Evolutionary conservation across 2,113 vertebrate genomes (phyloP).

Genomic region (Setophaga coronata): DNA sequence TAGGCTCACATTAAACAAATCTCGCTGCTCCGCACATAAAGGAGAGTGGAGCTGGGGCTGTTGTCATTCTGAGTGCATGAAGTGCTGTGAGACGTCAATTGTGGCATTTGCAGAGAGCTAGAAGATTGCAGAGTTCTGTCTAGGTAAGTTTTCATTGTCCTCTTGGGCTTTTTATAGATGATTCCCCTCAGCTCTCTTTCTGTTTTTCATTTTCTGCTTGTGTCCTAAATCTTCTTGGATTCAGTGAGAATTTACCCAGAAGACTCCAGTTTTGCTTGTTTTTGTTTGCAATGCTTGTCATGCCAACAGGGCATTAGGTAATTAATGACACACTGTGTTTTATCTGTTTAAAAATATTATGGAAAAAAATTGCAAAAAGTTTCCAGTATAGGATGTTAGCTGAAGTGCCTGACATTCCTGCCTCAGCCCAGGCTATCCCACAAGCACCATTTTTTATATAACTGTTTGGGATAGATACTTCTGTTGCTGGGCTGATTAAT

Average conservation of each 20-base stretch:
- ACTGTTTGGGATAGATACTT: background rate
- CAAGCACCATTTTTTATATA: background rate
- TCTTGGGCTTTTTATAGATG: background rate
- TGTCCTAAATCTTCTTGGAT: background rate
- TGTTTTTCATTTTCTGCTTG: background rate
- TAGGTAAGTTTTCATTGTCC: conserved; percentile 14
- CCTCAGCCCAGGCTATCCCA: background rate
- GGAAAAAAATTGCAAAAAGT: background rate
- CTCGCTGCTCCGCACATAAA: background rate
- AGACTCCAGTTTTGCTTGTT: background rate
- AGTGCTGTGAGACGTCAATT: background rate
- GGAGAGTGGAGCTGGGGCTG: background rate
- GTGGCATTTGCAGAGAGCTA: background rate
- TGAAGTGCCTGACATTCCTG: background rate
- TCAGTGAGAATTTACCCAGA: background rate
- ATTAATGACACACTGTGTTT: background rate
- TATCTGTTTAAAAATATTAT: background rate
- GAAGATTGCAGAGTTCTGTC: background rate
- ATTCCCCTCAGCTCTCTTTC: background rate
- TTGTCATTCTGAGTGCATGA: background rate
- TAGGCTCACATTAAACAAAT: background rate
- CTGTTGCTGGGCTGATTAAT: background rate
- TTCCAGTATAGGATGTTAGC: conserved; percentile 32
- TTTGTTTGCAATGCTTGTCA: background rate
- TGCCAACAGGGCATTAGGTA: background rate